Percentiles rank a stretch among this genome's conserved stretches.
Evolutionary conservation across 2,888 invertebrate species (phyloP).

Genomic region (Polymixis lichenea): DNA sequence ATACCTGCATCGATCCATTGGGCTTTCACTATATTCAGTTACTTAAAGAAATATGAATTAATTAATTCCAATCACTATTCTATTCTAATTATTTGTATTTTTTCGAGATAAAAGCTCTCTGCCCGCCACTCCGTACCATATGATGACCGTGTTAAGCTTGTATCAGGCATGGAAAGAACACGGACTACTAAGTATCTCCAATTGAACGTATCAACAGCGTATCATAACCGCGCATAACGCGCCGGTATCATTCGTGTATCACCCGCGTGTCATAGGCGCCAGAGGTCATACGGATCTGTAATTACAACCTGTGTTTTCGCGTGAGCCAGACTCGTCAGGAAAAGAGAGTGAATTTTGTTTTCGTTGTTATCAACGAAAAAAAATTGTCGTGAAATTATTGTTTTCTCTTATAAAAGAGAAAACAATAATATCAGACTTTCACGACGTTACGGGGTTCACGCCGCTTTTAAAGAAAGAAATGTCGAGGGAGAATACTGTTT

Average conservation of each 20-base stretch:
- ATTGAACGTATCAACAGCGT: no score
- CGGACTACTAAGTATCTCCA: background rate
- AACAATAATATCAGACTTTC: no score
- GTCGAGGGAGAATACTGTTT: no score
- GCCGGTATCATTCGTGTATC: background rate
- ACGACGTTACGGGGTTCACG: no score
- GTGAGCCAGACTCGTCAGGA: no score
- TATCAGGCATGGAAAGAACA: background rate
- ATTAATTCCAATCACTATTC: background rate
- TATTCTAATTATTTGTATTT: background rate
- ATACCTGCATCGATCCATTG: slow-evolving; percentile 1
- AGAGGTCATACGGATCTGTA: no score
- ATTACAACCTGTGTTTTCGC: no score
- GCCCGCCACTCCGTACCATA: background rate
- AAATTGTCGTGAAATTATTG: no score
- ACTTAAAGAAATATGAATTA: background rate
- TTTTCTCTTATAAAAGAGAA: no score
- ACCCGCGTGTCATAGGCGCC: background rate
- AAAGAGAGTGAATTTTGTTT: no score
- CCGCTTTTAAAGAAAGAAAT: no score
- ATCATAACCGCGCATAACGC: background rate
- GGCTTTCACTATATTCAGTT: background rate
- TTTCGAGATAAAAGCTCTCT: background rate
- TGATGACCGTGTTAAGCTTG: background rate
- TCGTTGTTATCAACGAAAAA: no score